Base-by-base conservation (phyloP, 1,140 invertebrate genomes). In the Schlechtendalia chinensis region DNA sequence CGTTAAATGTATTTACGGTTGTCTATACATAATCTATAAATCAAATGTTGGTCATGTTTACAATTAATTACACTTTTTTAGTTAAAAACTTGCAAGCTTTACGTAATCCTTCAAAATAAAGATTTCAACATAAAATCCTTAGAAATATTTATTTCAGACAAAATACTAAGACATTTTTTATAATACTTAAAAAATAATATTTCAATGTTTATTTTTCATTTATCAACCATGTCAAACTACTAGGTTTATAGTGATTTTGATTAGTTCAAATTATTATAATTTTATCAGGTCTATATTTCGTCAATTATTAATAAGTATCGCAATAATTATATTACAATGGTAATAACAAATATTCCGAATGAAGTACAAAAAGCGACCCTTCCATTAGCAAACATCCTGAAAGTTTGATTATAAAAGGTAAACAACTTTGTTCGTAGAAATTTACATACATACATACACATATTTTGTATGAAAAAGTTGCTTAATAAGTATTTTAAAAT, bases 401-500 rank as follows among this genome's bases (percentile, higher is more conserved):
- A 69, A n/a, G 45, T 45, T 69, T 24, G n/a, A 69, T 47, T 47
- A 47, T 11, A 45, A 69, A 69, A 69, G 32, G 47, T 45, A 45
- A 69, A 69, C 45, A 69, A 5, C 8, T 69, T 69, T 69, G 65
- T 47, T 69, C n/a, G 22, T 47, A 69, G 19, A 47, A 24, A 19
- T 47, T 47, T 39, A 4, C 32, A 39, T 47, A 45, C 11, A 47
- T 39, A 39, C 32, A 8, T 39, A 39, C 32, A 67, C 63, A 67
- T 67, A 69, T 22, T 69, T 69, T 69, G 45, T 69, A 12, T 67
- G 61, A 39, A 39, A 24, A 65, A 32, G 32, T 32, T 45, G 29
- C 32, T n/a, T 45, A 69, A 47, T 69, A 69, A 69, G 65, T 69
- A 69, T 45, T 47, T 39, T 17, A 65, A 65, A 32, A 27, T 65